Evolutionary conservation across 2,797 vertebrate genomes (phyloP).

Genomic region (Avahi laniger): DNA sequence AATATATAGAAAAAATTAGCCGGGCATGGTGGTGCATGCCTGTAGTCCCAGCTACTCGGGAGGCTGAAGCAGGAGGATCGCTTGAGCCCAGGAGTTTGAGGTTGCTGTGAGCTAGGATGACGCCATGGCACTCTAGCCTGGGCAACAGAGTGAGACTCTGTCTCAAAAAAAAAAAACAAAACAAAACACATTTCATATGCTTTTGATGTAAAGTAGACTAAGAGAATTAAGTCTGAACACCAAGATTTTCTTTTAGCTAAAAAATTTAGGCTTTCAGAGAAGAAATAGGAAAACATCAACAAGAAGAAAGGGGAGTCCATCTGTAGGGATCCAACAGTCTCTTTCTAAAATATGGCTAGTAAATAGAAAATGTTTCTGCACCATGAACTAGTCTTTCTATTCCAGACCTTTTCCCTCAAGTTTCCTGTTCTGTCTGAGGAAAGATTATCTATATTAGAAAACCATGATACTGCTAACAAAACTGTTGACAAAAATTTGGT

Average conservation of each 20-base stretch:
- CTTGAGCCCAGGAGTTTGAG: no score
- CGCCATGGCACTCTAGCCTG: no score
- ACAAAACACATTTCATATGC: neutral
- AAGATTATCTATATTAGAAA: neutral
- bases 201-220: neutral
- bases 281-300: neutral
- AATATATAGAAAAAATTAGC: no score
- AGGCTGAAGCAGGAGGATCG: no score
- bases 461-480: neutral
- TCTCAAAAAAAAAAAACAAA: no score
- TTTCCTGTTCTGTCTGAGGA: neutral
- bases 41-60: no score
- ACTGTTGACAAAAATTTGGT: neutral
- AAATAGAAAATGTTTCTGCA: neutral
- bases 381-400: neutral
- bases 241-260: neutral
- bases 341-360: neutral
- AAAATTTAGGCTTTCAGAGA: constrained; percentile 26
- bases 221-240: neutral
- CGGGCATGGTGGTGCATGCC: no score
- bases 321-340: neutral
- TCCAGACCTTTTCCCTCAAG: neutral
- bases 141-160: no score
- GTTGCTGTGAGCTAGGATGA: no score
- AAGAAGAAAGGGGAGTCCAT: neutral